Base-by-base conservation (phyloP, 1,140 invertebrate species). In the Lordiphosa stackelbergi region DNA sequence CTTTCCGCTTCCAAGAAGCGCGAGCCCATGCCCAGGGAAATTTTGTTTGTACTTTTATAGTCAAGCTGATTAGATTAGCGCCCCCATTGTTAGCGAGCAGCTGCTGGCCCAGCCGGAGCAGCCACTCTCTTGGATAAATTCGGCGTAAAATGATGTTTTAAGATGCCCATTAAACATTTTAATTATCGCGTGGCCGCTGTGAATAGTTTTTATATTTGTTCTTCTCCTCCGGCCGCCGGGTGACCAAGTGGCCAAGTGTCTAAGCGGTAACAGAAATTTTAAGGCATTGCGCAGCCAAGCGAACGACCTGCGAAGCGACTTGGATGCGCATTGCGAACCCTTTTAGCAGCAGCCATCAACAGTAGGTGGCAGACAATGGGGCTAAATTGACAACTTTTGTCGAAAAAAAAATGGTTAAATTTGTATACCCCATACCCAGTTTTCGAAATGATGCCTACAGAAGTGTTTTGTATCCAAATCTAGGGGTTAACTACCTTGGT, bases 141-240 rank as follows among this genome's bases (percentile, higher is more conserved):
- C 75, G 75, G 70, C 59, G 70, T 79, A 79, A 79, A 83, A 75
- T 81, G 56, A 72, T 81, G 64, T 83, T 71, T 75, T 61, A 75
- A 81, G 68, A 65, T 81, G 75, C 51, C 61, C 57, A 81, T 81
- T 81, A 81, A 81, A 74, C 68, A 81, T 81, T 81, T 81, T 81
- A 74, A 81, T 81, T 81, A 81, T 81, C 68, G 59, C 54, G 43
- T 41, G 43, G 53, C 42, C 75, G 56, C 52, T 53, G 56, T 38
- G 36, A 43, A 53, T 62, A 49, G 57, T 58, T 61, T 71, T 73
- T 55, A 41, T 75, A 28, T 58, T 53, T 47, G 38, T 54, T 49
- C 47, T 53, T 66, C 11, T 55, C 46, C 40, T 36, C 16, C 43
- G 10, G 13, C 24, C 38, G 9, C 8, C 42, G 7, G 5, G 13